phyloP scores from a whole-genome alignment of 2,797 vertebrate species.

The Cyprinella venusta region DNA sequence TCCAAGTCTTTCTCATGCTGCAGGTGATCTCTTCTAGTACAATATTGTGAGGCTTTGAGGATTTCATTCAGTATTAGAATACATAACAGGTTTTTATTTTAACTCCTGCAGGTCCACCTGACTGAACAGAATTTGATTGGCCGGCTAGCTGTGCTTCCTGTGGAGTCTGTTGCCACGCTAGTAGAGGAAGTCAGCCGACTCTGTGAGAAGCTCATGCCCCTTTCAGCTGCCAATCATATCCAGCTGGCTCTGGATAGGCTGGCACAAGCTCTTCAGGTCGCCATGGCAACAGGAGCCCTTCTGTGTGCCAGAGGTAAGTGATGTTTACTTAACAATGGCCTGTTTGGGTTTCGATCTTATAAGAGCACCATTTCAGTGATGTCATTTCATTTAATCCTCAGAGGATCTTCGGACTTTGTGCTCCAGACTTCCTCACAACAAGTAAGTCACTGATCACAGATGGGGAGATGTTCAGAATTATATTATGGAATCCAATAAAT shows the following conservation, averaged over 20 bases:
- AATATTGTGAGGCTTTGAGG: not conserved
- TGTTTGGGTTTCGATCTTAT: not conserved
- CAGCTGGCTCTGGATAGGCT: constrained; percentile 92
- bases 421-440: constrained; percentile 81
- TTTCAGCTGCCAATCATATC: constrained; percentile 82
- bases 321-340: not conserved
- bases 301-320: constrained; percentile 91
- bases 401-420: constrained; percentile 80
- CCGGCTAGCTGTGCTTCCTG: constrained; percentile 87
- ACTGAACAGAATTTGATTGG: constrained; percentile 93
- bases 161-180: constrained; percentile 89
- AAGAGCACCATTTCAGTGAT: not conserved
- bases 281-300: constrained; percentile 92
- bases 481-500: constrained; percentile 95
- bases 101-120: constrained; percentile 81
- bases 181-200: constrained; percentile 88
- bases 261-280: constrained; percentile 93
- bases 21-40: constrained; percentile 64
- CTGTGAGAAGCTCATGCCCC: constrained; percentile 86
- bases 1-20: constrained; percentile 87
- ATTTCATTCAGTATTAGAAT: not conserved
- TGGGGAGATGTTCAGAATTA: constrained; percentile 93
- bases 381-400: constrained; percentile 53
- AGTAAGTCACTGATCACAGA: constrained; percentile 75
- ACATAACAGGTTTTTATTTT: not conserved